A percentile compares a stretch with the other conserved stretches of the same genome.
phyloP scores from a whole-genome alignment of 2,888 invertebrate genomes.

The Merodon equestris region DNA sequence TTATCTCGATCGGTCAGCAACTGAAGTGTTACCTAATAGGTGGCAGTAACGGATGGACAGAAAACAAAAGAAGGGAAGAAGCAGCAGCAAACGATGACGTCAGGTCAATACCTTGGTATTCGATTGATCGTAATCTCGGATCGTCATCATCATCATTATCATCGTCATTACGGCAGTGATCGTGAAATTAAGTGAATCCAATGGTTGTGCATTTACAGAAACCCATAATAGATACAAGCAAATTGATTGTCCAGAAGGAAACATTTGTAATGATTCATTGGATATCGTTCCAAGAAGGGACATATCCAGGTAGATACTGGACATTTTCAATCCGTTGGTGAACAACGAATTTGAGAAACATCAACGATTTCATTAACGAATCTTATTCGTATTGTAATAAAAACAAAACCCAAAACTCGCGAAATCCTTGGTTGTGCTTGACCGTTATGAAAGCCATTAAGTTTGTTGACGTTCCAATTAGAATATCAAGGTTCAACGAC shows the following conservation, averaged over 20 bases:
- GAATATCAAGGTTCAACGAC: too few relatives aligned
- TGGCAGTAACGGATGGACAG: slow-evolving; percentile 34
- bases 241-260: slow-evolving; percentile 8
- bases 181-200: slow-evolving; percentile 55
- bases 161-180: slow-evolving; percentile 53
- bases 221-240: slow-evolving; percentile 4
- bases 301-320: slow-evolving; percentile 13
- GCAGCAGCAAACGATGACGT: slow-evolving; percentile 46
- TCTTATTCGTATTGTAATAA: too few relatives aligned
- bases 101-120: slow-evolving; percentile 25
- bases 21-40: slow-evolving; percentile 50
- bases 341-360: too few relatives aligned
- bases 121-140: slow-evolving; percentile 41
- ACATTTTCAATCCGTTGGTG: too few relatives aligned
- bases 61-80: slow-evolving; percentile 37
- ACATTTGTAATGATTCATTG: slow-evolving; percentile 59
- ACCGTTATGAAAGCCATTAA: too few relatives aligned
- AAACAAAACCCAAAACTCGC: too few relatives aligned
- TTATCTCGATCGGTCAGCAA: slow-evolving; percentile 4
- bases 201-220: slow-evolving; percentile 15
- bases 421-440: too few relatives aligned
- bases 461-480: too few relatives aligned
- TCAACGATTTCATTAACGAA: too few relatives aligned
- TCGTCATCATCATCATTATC: slow-evolving; percentile 49
- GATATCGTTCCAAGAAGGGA: slow-evolving; percentile 31